Conservation (phyloP, 2,888 invertebrate species). For the Clistopyga incitator region DNA sequence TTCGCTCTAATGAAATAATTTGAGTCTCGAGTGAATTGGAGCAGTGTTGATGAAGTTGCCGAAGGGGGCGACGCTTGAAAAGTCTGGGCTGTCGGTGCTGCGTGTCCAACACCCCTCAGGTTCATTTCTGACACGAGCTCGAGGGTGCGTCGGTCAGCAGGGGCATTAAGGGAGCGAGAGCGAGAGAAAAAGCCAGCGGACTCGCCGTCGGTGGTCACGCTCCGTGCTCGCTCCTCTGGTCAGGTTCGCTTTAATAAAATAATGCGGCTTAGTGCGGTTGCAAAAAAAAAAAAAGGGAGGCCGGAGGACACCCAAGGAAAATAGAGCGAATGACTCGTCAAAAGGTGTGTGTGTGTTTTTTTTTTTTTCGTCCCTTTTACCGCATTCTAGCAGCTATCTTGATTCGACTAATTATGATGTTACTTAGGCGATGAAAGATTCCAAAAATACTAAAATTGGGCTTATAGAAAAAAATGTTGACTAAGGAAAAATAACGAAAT, state of each 20-base stretch:
- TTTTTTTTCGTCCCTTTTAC: constrained; percentile 15
- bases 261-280: constrained; percentile 33
- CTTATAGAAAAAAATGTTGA: background rate
- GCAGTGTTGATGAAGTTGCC: constrained; percentile 33
- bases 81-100: constrained; percentile 15
- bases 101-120: constrained; percentile 28
- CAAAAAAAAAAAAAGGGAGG: constrained; percentile 13
- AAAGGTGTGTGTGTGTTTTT: too few species aligned
- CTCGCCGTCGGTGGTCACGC: constrained; percentile 38
- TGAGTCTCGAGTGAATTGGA: constrained; percentile 46
- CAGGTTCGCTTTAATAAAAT: constrained; percentile 49
- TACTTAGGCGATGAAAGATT: background rate
- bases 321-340: constrained; percentile 28
- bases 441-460: background rate
- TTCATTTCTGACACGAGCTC: constrained; percentile 37
- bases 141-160: constrained; percentile 26
- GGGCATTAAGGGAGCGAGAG: background rate
- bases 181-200: constrained; percentile 6
- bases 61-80: constrained; percentile 16
- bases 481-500: background rate
- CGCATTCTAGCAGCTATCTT: constrained; percentile 3
- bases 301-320: constrained; percentile 4
- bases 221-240: constrained; percentile 34
- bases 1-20: constrained; percentile 53
- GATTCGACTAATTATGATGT: constrained; percentile 15